These are phyloP conservation scores for Australoheros facetus DNA, from an alignment of 2,797 vertebrate genomes.

Conservation along the genomic window DNA sequence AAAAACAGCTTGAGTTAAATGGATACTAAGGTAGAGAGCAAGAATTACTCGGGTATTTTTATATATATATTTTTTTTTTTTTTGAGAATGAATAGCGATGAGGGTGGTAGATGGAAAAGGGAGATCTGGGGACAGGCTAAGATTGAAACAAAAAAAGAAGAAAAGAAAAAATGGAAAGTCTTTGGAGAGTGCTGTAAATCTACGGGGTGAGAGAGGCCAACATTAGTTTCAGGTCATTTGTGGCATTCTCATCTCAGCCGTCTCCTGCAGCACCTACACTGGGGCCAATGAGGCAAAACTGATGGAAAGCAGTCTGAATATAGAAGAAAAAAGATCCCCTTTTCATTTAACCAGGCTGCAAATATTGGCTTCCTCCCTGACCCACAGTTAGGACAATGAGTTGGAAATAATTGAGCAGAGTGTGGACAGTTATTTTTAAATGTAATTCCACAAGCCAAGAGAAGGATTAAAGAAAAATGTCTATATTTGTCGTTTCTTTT, in stretches of 20 bases:
- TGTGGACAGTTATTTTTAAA: constrained; percentile 40
- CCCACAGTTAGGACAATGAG: constrained; percentile 44
- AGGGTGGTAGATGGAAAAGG: constrained; percentile 7
- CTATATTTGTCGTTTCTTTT: constrained; percentile 17
- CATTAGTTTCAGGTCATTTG: constrained; percentile 81
- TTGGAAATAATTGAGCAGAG: constrained; percentile 48
- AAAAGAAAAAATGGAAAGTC: constrained; percentile 37
- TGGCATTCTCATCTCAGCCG: constrained; percentile 72
- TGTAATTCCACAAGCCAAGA: constrained; percentile 23
- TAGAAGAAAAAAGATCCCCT: constrained; percentile 50
- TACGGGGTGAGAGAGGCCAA: constrained; percentile 66
- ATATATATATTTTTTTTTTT: background rate
- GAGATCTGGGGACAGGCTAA: constrained; percentile 7
- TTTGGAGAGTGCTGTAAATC: constrained; percentile 68
- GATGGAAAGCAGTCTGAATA: constrained; percentile 70
- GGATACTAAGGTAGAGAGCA: constrained; percentile 31
- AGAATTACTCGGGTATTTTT: background rate
- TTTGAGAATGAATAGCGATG: constrained; percentile 2
- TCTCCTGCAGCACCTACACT: constrained; percentile 69
- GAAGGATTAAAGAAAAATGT: constrained; percentile 15
- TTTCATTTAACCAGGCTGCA: constrained; percentile 57
- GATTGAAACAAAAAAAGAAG: constrained; percentile 23
- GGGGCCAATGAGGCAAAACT: constrained; percentile 70
- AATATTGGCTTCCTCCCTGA: constrained; percentile 41
- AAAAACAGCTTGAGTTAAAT: constrained; percentile 54